Conservation (phyloP, 2,113 vertebrate genomes). For the Silurus asotus region DNA sequence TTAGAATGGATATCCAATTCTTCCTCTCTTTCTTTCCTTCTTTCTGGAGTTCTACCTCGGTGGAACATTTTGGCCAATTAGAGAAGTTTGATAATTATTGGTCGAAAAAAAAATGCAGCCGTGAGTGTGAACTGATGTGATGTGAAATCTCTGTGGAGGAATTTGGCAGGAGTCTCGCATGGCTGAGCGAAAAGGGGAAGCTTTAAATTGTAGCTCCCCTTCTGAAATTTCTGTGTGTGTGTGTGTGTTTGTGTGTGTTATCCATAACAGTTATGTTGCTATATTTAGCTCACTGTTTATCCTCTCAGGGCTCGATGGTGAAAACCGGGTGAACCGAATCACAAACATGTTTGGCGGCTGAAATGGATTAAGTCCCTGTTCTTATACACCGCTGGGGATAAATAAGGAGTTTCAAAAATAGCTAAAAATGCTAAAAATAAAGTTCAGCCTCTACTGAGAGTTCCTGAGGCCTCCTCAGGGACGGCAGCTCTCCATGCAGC, state of each 20-base stretch:
- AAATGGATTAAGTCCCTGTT: neutral
- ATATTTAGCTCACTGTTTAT: slow-evolving; percentile 8
- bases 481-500: neutral
- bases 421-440: neutral
- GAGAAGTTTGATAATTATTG: neutral
- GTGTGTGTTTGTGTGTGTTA: slow-evolving; percentile 1
- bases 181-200: neutral
- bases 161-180: neutral
- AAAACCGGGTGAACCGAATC: slow-evolving; percentile 12
- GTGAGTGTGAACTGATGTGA: neutral
- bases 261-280: slow-evolving; percentile 2
- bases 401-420: neutral
- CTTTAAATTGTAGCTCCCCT: neutral
- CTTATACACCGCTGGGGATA: neutral
- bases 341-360: neutral
- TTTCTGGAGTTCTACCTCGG: neutral
- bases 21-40: too few relatives aligned
- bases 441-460: neutral
- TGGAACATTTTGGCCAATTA: neutral
- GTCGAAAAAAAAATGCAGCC: neutral
- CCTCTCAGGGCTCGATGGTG: neutral
- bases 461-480: neutral
- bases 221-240: neutral
- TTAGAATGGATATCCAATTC: too few relatives aligned
- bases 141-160: neutral